Base-by-base conservation (phyloP, 2,888 invertebrate species). In the Oligia fasciuncula region DNA sequence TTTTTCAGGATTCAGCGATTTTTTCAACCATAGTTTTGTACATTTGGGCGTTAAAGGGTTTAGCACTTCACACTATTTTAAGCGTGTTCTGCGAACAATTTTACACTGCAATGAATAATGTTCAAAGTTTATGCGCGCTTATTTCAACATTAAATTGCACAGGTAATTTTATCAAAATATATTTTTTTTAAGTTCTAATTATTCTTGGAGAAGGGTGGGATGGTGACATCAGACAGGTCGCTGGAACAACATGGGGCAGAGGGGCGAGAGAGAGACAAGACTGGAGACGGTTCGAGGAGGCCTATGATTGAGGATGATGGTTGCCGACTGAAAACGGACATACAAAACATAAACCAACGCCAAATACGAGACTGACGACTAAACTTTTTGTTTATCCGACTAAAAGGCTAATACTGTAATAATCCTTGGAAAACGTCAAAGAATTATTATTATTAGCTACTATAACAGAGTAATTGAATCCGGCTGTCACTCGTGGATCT, bases 81-180 rank as follows among this genome's bases (percentile, higher is more conserved):
- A 80, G 78, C 46, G 46, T 63, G n/a, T 49, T 5, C 14, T 80
- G 71, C 13, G 78, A 79, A 65, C 54, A 65, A 29, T 79, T 80
- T 14, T 80, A 80, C 49, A 57, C 29, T 19, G 80, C 78, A 1
- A 79, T 79, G 46, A n/a, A 62, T 57, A n/a, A 73, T 60, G 63
- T 60, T 13, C 65, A 80, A 65, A 72, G 17, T 14, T 23, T 65
- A 17, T 80, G 80, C 49, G 29, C 29, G 0, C 9, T 80, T 1
- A 72, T 80, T 40, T 72, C 60, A 46, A 66, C 17, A 46, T 65
- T 49, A 9, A 80, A 72, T 51, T 65, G 35, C 43, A 29, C 80
- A 73, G 72, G 72, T 79, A 72, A 46, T 11, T 14, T 35, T 8
- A 23, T 40, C 17, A 4, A 9, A 17, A 17, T 17, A 51, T 29